Evolutionary conservation across 2,113 vertebrate species (phyloP), one percentile per base, ranked within the genome.

Genomic region (Halcyon senegalensis): DNA sequence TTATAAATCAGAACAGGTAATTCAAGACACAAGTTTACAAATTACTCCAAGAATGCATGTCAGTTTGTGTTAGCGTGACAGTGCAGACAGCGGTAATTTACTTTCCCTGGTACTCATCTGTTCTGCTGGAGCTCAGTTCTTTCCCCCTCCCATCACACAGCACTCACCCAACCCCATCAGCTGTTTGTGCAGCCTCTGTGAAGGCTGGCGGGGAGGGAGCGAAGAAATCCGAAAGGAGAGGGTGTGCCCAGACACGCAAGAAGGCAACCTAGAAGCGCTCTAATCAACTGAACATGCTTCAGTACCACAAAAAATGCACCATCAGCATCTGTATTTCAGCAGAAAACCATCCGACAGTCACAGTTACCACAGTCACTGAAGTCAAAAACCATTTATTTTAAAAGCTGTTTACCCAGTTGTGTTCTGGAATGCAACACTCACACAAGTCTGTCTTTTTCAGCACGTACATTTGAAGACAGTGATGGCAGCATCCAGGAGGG

Each of bases 281-380:
- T 56, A 16, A 59, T 18, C 39, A 72, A 60, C 64, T 19, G 9
- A 77, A 39, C 15, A 4, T 9, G 39, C 55, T 80, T 59, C 74
- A 79, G 76, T 64, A 70, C 13, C 30, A 75, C 3, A 60, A 19
- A 82, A 88, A 87, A 89, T 4, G 16, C 39, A 79, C 16, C 4
- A 13, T 64, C 69, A 64, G 69, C 63, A 87, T 8, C 31, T n/a
- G 3, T 31, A n/a, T 59, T 90, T 46, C 74, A 67, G 18, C 16
- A 89, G 31, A 89, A 93, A 84, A 46, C 8, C 0, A 0, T 24
- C 35, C 35, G 35, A 16, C 1, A 0, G 24, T 27, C 46, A 77
- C 0, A 1, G 58, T 63, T 51, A 89, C n/a, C 16, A 33, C 3
- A 23, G 48, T 58, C 72, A 27, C 33, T 48, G 16, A 60, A 89